Conservation (phyloP, 2,113 vertebrate genomes). For the Gobiocypris rarus region DNA sequence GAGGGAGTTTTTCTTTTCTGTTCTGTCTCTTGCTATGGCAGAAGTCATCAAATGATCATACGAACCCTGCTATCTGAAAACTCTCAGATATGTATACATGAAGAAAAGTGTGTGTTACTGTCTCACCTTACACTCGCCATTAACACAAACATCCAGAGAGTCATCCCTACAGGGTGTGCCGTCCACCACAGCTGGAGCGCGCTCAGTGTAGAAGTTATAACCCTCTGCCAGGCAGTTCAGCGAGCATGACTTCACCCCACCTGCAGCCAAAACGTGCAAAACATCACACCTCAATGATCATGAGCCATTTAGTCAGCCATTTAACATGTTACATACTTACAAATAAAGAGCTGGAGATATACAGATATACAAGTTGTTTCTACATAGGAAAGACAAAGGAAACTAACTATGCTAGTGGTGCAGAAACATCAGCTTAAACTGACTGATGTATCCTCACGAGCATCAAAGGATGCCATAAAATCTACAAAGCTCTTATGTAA, state of each 20-base stretch:
- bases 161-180: conserved; percentile 90
- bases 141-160: conserved; percentile 93
- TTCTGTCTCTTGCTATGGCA: conserved; percentile 9
- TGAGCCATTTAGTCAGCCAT: conserved; percentile 1
- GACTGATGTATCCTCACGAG: not conserved
- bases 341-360: not conserved
- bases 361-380: not conserved
- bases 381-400: not conserved
- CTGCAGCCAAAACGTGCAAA: conserved; percentile 65
- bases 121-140: conserved; percentile 95
- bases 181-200: conserved; percentile 92
- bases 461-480: not conserved
- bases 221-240: conserved; percentile 95
- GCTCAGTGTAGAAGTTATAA: conserved; percentile 98
- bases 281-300: conserved; percentile 23
- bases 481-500: not conserved
- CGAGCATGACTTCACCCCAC: conserved; percentile 95
- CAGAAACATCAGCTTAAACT: not conserved
- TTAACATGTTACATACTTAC: not conserved
- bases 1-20: not conserved
- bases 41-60: not conserved
- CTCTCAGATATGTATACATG: not conserved
- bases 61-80: not conserved
- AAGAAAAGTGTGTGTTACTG: not conserved
- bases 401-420: not conserved